Percentiles rank a stretch among this genome's conserved stretches.
phyloP scores from a whole-genome alignment of 2,113 vertebrate species.

The Felis chaus region DNA sequence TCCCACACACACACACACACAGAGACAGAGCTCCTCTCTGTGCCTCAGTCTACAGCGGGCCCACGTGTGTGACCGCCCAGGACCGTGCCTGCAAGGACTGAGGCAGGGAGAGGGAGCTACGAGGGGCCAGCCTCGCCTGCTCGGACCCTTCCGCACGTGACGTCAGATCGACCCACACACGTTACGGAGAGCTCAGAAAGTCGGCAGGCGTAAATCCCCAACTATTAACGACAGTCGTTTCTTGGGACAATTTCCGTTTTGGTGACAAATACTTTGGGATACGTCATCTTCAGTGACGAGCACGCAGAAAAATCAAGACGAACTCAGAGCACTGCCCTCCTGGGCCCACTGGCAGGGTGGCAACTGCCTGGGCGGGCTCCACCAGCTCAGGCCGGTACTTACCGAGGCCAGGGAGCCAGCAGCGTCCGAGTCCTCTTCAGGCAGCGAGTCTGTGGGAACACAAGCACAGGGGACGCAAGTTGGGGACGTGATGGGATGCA shows the following conservation, averaged over 20 bases:
- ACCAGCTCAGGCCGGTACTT: neutral
- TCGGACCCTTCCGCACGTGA: accelerated
- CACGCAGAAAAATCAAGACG: accelerated
- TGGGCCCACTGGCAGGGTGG: no score
- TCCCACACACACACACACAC: no score
- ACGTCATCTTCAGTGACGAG: accelerated
- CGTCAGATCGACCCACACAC: accelerated
- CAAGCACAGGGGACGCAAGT: neutral
- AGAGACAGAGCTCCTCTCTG: no score
- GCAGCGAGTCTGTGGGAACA: constrained; percentile 73
- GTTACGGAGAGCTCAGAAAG: accelerated
- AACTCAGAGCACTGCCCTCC: neutral
- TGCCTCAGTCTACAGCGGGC: no score
- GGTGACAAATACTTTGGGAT: accelerated
- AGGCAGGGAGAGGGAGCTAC: accelerated
- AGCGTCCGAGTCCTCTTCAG: constrained; percentile 46
- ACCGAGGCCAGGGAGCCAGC: neutral
- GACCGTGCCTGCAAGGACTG: no score
- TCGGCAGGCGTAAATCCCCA: accelerated
- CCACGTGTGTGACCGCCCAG: no score
- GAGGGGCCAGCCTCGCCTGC: accelerated
- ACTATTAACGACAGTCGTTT: accelerated
- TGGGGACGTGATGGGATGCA: accelerated
- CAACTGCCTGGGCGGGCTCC: accelerated
- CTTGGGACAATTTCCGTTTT: accelerated